Evolutionary conservation across 1,140 invertebrate genomes (phyloP), one percentile per base, ranked within the genome.

Genomic region (Aricia agestis): DNA sequence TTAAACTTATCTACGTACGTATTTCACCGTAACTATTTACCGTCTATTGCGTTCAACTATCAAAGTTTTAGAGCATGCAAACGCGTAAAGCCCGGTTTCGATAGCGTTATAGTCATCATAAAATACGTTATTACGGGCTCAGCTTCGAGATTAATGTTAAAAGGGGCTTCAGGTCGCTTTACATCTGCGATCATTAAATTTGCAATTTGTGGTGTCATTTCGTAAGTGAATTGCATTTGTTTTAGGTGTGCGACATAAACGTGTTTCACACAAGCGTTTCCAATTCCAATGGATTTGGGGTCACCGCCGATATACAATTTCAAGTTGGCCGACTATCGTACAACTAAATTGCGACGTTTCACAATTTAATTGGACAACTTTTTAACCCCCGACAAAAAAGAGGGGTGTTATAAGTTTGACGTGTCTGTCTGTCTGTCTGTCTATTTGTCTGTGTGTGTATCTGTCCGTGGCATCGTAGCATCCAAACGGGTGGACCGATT

Each of bases 71-170:
- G 63, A 69, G 72, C 72, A 77, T 72, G 68, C 76, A 75, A 69
- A 61, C 68, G 68, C 74, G 71, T 75, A 71, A 75, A 77, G 72
- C 74, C 77, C 75, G 77, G 77, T 79, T 70, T 74, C 76, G 72
- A 77, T 77, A 75, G 71, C 72, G 74, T 77, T 77, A 77, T 75
- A 74, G 74, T 73, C 52, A 73, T 71, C 76, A 74, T 79, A 77
- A 79, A 79, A 71, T 75, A 70, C 70, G 74, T 74, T 76, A 74
- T 79, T 77, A 77, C 72, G 70, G 73, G 72, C 74, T 73, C 68
- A 68, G 69, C 70, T 74, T 66, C 68, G 61, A 68, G 67, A 58
- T 67, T 69, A 69, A 69, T 66, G 67, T 72, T 70, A 63, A 45
- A 74, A 45, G 52, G 58, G 31, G 10, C 58, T 59, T 58, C 68